A percentile compares a stretch with the other conserved stretches of the same genome.
Evolutionary conservation across 2,888 invertebrate genomes (phyloP).

Genomic region (Cephus pulcher): DNA sequence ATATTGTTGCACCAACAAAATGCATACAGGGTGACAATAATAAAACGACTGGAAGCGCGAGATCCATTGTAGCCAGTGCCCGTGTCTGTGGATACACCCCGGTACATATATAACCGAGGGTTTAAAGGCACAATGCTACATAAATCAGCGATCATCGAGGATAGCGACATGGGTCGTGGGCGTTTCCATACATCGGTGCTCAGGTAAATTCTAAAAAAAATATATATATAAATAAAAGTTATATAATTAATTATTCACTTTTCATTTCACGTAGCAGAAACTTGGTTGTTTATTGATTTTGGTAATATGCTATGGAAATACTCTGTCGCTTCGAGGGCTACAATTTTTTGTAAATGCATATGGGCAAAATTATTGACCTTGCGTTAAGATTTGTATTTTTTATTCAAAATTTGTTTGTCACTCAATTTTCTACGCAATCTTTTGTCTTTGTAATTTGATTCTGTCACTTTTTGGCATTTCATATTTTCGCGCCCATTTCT

Average conservation of each 20-base stretch:
- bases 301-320: not conserved
- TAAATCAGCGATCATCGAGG: conserved; percentile 47
- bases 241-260: not conserved
- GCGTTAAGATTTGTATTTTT: not conserved
- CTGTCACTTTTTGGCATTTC: not conserved
- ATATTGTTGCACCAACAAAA: conserved; percentile 48
- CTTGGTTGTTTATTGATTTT: not conserved
- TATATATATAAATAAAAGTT: not conserved
- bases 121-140: conserved; percentile 47
- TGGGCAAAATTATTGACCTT: too few species aligned
- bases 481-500: not conserved
- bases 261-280: not conserved
- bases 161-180: conserved; percentile 7
- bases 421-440: not conserved
- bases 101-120: conserved; percentile 37
- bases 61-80: conserved; percentile 11
- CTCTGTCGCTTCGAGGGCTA: not conserved
- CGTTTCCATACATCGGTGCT: conserved; percentile 13
- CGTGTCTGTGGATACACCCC: not conserved
- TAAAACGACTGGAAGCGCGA: conserved; percentile 22
- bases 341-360: not conserved
- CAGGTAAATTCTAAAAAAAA: conserved; percentile 2
- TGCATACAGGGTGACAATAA: conserved; percentile 26
- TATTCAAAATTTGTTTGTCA: not conserved
- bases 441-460: not conserved